Evolutionary conservation across 2,797 vertebrate genomes (phyloP), one percentile per base, ranked within the genome.

Genomic region (Cephalopachus bancanus): DNA sequence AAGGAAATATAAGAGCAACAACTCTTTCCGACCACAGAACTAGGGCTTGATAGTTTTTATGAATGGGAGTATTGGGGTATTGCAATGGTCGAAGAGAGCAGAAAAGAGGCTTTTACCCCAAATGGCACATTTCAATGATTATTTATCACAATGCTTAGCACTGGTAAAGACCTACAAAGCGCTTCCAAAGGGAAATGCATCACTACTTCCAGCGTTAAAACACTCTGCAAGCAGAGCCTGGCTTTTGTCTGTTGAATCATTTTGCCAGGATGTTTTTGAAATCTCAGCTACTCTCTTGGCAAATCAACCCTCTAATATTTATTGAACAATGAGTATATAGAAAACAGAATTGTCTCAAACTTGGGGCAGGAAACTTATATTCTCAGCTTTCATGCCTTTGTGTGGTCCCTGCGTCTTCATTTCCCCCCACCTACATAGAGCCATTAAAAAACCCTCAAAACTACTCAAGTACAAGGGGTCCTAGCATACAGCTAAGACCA

Each of bases 201-300:
- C 84, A 53, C 33, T 71, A 88, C 33, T 83, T 78, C 28, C 7
- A 74, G 78, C 49, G 49, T 94, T 17, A 74, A 69, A 88, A 69
- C n/a, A 62, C 33, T 69, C 33, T 86, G 14, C 72, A 62, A 87
- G 11, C 78, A 74, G 69, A 76, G 15, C n/a, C 64, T 80, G 51
- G 57, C 33, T 95, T 97, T 71, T 86, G 51, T 79, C 53, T 95
- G 85, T 71, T 84, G 57, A 96, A 85, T 83, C 20, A 74, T 87
- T 83, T 3, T 65, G 49, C 75, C 62, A 92, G 55, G 64, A 85
- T 67, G 1, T 59, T 69, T 89, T 57, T 78, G n/a, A 84, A 80
- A n/a, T 93, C 78, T 83, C 10, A 28, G 74, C 60, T 53, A 49
- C 10, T 71, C 7, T 59, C 33, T 95, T 44, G 84, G 95, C 44